A percentile compares a stretch with the other conserved stretches of the same genome.
Conservation (phyloP, 2,113 vertebrate species). For the Neolamprologus longior region DNA sequence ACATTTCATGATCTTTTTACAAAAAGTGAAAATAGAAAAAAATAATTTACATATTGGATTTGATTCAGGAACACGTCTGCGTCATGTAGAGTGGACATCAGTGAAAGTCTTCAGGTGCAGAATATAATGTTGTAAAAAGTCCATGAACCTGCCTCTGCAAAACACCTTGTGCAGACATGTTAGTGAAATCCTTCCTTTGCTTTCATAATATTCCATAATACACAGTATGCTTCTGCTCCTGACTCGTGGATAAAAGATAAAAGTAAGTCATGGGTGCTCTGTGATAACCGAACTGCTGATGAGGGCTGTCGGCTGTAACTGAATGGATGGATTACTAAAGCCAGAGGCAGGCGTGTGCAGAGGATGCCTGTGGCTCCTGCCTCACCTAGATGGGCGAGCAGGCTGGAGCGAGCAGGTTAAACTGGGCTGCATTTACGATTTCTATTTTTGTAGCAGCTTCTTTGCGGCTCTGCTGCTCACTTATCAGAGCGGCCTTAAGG, state of each 20-base stretch:
- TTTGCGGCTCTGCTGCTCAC: not conserved
- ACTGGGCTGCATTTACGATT: not conserved
- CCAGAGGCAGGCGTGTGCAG: not conserved
- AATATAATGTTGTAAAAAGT: not conserved
- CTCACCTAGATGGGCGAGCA: not conserved
- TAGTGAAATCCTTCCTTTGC: not conserved
- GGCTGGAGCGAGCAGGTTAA: not conserved
- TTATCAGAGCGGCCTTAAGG: not conserved
- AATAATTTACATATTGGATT: not conserved
- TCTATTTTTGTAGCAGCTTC: conserved; percentile 33
- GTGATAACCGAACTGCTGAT: not conserved
- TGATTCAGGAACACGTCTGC: not conserved
- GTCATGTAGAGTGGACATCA: not conserved
- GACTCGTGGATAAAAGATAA: not conserved
- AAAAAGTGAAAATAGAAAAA: not conserved
- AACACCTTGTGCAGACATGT: not conserved
- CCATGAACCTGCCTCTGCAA: not conserved
- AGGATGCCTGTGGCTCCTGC: not conserved
- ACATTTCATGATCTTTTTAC: not conserved
- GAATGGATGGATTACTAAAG: not conserved
- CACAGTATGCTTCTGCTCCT: not conserved
- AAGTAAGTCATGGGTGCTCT: not conserved
- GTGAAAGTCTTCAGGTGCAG: not conserved
- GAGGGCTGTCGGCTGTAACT: not conserved
- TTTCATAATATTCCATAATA: not conserved